phyloP scores from a whole-genome alignment of 2,797 vertebrate genomes.

The Morus bassanus region DNA sequence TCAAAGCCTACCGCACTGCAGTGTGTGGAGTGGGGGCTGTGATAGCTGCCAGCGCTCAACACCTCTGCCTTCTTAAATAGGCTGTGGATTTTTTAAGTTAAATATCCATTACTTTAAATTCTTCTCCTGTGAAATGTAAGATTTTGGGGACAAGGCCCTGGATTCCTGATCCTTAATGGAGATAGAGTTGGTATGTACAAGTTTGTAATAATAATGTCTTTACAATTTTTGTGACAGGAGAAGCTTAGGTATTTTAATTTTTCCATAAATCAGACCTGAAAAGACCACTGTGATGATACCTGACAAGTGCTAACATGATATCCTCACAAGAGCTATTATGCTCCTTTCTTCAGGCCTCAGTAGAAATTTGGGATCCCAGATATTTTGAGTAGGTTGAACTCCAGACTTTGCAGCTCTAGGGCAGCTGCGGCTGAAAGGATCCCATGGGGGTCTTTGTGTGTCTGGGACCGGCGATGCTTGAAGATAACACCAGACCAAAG shows the following conservation, averaged over 20 bases:
- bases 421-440: background rate
- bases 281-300: background rate
- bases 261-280: background rate
- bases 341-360: background rate
- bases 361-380: background rate
- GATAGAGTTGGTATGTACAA: background rate
- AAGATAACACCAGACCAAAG: background rate
- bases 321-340: background rate
- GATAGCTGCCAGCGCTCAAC: conserved; percentile 6
- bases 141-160: background rate
- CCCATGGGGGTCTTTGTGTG: background rate
- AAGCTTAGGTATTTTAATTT: background rate
- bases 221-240: background rate
- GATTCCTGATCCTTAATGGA: background rate
- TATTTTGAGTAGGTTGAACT: background rate
- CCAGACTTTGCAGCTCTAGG: background rate
- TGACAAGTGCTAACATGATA: too few relatives aligned
- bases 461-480: background rate
- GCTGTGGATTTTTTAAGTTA: background rate
- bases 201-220: background rate
- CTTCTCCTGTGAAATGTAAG: background rate
- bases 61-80: conserved; percentile 8
- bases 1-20: background rate
- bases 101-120: background rate
- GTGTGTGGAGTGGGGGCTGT: background rate